phyloP scores from a whole-genome alignment of 2,797 vertebrate genomes.

The Sebastes reedi region DNA sequence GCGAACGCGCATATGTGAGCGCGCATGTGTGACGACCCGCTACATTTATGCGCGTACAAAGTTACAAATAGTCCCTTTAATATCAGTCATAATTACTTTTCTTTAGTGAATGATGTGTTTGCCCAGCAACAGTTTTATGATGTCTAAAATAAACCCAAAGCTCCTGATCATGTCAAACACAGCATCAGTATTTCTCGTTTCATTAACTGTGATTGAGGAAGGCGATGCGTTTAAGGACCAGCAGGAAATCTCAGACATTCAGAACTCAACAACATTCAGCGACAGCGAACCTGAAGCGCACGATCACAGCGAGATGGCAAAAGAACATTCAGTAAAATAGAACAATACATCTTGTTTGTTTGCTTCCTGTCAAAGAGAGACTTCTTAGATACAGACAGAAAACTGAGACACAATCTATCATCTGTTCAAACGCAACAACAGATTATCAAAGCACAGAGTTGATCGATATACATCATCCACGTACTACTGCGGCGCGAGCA shows the following conservation, averaged over 20 bases:
- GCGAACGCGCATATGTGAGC: no score
- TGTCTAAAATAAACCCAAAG: background rate
- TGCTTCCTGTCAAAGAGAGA: background rate
- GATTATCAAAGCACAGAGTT: conserved; percentile 66
- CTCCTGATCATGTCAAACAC: no score
- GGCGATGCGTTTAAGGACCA: conserved; percentile 5
- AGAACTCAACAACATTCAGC: conserved; percentile 37
- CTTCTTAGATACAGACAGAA: conserved; percentile 11
- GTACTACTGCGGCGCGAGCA: conserved; percentile 31
- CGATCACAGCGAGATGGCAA: conserved; percentile 30
- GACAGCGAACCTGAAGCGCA: conserved; percentile 14
- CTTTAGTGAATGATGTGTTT: no score
- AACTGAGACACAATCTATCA: conserved; percentile 14
- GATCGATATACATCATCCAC: conserved; percentile 36
- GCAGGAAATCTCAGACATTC: conserved; percentile 20
- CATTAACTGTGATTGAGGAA: background rate
- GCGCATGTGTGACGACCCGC: no score
- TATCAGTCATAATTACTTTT: no score
- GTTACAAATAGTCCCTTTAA: no score
- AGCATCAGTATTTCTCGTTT: no score
- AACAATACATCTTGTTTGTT: background rate
- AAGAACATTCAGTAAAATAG: conserved; percentile 41
- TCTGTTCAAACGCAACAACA: conserved; percentile 69
- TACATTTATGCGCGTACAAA: no score
- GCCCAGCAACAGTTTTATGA: no score